Conservation (phyloP, 2,113 vertebrate genomes). For the Lamprotornis superbus region DNA sequence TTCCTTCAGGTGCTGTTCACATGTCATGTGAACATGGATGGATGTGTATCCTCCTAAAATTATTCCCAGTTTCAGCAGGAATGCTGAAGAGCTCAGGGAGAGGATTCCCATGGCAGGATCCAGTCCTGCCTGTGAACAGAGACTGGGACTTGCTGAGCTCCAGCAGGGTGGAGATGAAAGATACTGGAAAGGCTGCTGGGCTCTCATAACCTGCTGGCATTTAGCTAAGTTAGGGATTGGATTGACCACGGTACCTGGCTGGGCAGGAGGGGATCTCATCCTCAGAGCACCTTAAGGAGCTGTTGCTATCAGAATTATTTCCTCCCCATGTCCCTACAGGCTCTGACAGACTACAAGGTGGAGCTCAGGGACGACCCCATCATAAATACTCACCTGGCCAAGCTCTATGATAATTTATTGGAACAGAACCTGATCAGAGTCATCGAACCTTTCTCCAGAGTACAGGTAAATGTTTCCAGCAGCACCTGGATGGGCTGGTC, state of each 20-base stretch:
- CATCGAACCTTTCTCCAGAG: slow-evolving; percentile 98
- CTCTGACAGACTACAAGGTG: slow-evolving; percentile 93
- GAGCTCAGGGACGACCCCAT: slow-evolving; percentile 97
- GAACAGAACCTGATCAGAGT: slow-evolving; percentile 98
- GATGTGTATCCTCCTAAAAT: background rate
- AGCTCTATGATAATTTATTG: slow-evolving; percentile 95
- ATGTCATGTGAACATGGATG: no score
- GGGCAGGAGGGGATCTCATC: background rate
- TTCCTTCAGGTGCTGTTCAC: background rate
- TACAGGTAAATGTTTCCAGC: slow-evolving; percentile 80
- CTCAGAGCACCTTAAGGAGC: background rate
- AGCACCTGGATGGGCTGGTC: accelerated
- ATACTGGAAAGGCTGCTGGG: background rate
- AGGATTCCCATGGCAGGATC: background rate
- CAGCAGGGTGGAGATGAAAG: background rate
- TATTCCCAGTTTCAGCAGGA: background rate
- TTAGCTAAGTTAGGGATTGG: background rate
- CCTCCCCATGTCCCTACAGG: slow-evolving; percentile 71
- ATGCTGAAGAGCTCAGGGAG: background rate
- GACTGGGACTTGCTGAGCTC: background rate
- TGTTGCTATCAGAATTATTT: background rate
- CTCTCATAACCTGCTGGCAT: background rate
- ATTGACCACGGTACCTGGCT: background rate
- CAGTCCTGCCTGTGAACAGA: background rate
- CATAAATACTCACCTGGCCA: slow-evolving; percentile 95